Percentiles rank a stretch among this genome's conserved stretches.
Evolutionary conservation across 2,113 vertebrate genomes (phyloP).

Genomic region (Oryzias celebensis): DNA sequence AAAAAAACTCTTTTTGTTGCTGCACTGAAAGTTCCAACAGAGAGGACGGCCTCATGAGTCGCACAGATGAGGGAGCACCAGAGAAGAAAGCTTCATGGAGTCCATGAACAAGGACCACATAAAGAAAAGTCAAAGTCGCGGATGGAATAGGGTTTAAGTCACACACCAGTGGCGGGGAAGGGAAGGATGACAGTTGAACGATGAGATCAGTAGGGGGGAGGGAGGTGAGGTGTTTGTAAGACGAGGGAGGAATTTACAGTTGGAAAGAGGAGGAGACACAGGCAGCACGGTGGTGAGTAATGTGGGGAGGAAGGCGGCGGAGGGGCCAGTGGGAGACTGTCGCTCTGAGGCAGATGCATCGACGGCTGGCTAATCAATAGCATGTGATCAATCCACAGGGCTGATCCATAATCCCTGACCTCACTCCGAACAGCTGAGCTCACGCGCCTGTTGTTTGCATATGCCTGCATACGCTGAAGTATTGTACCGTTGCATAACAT

Average conservation of each 20-base stretch:
- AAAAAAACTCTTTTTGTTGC: not conserved
- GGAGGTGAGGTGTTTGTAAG: conserved; percentile 2
- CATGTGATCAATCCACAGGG: conserved; percentile 58
- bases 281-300: conserved; percentile 35
- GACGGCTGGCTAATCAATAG: conserved; percentile 54
- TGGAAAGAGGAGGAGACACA: conserved; percentile 27
- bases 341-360: conserved; percentile 51
- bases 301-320: conserved; percentile 6
- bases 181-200: conserved; percentile 23
- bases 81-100: not conserved
- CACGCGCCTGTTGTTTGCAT: conserved; percentile 28
- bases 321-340: conserved; percentile 18
- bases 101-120: not conserved
- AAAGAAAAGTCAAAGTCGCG: conserved; percentile 3
- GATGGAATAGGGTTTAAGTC: conserved; percentile 26
- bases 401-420: conserved; percentile 64
- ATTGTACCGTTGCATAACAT: conserved; percentile 36
- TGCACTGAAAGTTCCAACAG: not conserved
- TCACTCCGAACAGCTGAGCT: conserved; percentile 30
- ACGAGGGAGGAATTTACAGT: conserved; percentile 19
- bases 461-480: conserved; percentile 22
- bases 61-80: not conserved
- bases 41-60: not conserved
- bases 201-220: not conserved
- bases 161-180: conserved; percentile 23